Base-by-base conservation (phyloP, 2,888 invertebrate genomes). In the Poecilus cupreus region DNA sequence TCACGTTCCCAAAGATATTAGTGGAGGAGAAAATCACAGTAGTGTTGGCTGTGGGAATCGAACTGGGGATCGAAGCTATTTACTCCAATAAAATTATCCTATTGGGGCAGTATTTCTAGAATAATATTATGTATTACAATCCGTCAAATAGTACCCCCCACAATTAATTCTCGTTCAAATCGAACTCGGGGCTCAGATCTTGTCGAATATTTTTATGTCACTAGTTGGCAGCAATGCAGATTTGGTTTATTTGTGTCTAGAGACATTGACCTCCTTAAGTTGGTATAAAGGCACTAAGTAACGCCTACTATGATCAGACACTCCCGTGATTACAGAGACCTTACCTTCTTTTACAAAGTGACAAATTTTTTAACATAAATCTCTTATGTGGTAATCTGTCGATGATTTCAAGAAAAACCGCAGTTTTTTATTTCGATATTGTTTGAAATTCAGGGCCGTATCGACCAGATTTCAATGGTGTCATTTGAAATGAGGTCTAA, bases 261-360 rank as follows among this genome's bases (percentile, higher is more conserved):
- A 26, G 51, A 75, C 75, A 75, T 75, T 75, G 75, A 51, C 75
- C 49, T 32, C 22, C 13, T 75, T 75, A 8, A 43, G 46, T 51
- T 51, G 26, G 13, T 75, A 51, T 26, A 46, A 72, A 51, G 51
- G 54, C 54, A 54, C 18, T 54, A 10, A 20, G 18, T 18, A 18
- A 54, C 54, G 20, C 54, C 22, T 20, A 54, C 54, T 4, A 0
- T 18, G 18, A 54, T 11, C 3, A 11, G 54, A 54, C 54, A 54
- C 54, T 18, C 54, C 54, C 5, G 5, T 20, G 13, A 5, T 5
- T 60, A 54, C 18, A 3, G 24, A 60, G 60, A 60, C 60, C 60
- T 60, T 60, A 60, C 8, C 18, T 13, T 51, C 16, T 18, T 46
- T 18, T 51, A 43, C 8, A 3, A 32, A 43, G 13, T 20, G 54